Conservation (phyloP, 2,113 vertebrate species). For the Myxocyprinus asiaticus region DNA sequence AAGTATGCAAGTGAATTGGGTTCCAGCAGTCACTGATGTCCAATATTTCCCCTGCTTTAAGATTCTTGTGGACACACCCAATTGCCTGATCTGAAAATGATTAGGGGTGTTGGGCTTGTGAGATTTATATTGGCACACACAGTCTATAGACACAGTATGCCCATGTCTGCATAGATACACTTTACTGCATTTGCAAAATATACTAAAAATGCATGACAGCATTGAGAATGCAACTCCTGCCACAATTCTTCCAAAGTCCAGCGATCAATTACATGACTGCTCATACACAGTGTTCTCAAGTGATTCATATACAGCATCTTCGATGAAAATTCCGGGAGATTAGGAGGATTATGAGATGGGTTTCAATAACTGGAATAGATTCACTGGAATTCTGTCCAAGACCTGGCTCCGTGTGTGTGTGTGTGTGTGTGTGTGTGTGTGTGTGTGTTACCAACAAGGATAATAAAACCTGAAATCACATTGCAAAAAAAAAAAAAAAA, state of each 20-base stretch:
- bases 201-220: constrained; percentile 7
- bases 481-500: too few species aligned
- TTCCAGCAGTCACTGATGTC: constrained; percentile 18
- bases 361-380: constrained; percentile 1
- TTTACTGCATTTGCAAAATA: constrained; percentile 23
- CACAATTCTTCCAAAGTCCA: not conserved
- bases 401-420: not conserved
- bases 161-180: constrained; percentile 24
- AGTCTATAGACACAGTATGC: constrained; percentile 36
- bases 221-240: not conserved
- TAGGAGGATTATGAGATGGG: not conserved
- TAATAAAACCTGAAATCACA: too few species aligned
- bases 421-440: not conserved
- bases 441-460: too few species aligned
- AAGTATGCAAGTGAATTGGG: not conserved
- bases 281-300: constrained; percentile 14
- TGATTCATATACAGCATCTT: constrained; percentile 10
- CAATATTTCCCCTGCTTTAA: constrained; percentile 37
- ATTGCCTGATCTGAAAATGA: constrained; percentile 48
- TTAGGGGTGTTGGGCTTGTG: constrained; percentile 36
- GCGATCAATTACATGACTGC: constrained; percentile 15
- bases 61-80: constrained; percentile 31
- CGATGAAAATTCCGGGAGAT: constrained; percentile 15
- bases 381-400: constrained; percentile 12
- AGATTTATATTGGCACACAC: constrained; percentile 14